Evolutionary conservation across 30 jellyfish, hydroid and myxozoan species (phyloP), one percentile per base, ranked within the genome.

Genomic region (Mastigias papua): DNA sequence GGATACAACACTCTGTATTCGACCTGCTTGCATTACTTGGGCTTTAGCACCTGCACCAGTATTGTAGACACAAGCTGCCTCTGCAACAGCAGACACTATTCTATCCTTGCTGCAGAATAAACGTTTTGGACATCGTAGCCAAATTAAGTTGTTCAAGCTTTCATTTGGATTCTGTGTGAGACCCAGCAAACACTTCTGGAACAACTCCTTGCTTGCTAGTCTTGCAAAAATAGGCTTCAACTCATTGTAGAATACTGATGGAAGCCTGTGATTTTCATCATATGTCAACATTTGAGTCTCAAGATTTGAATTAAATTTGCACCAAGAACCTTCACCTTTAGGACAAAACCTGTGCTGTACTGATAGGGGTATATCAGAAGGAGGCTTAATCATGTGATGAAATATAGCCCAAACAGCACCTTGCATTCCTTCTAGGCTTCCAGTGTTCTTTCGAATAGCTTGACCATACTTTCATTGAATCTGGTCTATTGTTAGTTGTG

Each of bases 261-360:
- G 75, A 27, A 81, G 68, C 66, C 76, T 64, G 42, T 64, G 31
- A 25, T 9, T 46, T 65, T 66, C 81, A 51, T 27, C 63, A 37
- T 81, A 63, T 33, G 84, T 51, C 32, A 7, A 6, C 65, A 34
- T 46, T 20, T 83, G 64, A 15, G 69, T 81, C 17, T 5, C 84
- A 15, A 66, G 42, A 37, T 81, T 73, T 37, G 32, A 21, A 34
- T 81, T 33, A 64, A 81, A 81, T 81, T 81, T 79, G 81, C 90
- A 79, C 90, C 90, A 79, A 19, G 90, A 79, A 26, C 42, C 65
- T 54, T 79, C 31, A 10, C 90, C 90, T 79, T 58, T 79, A 19
- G 81, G 90, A 67, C 90, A 79, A 22, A 79, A 62, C 31, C 42
- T 16, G 21, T 79, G 90, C 67, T 79, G 90, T 19, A 7, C 65